A percentile compares a stretch with the other conserved stretches of the same genome.
Evolutionary conservation across 2,113 vertebrate species (phyloP).

Genomic region (Amphilophus citrinellus): DNA sequence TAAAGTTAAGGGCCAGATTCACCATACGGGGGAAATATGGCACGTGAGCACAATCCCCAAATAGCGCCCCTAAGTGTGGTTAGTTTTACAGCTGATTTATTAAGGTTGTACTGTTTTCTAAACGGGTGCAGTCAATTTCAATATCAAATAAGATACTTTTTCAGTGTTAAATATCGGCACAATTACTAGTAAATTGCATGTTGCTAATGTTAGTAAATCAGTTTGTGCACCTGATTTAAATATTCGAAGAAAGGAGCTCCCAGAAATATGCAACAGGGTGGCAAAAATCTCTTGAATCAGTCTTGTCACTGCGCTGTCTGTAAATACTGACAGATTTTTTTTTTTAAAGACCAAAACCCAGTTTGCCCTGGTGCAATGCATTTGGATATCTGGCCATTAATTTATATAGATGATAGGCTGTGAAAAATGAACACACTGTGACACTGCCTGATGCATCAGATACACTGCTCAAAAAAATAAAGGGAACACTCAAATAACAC

Average conservation of each 20-base stretch:
- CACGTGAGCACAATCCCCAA: neutral
- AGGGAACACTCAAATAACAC: no score
- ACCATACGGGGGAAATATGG: neutral
- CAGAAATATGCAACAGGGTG: neutral
- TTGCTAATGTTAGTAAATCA: neutral
- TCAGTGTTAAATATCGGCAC: neutral
- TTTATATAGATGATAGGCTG: no score
- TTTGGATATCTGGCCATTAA: no score
- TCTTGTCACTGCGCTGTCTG: neutral
- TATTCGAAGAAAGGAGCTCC: neutral
- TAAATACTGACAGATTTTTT: neutral
- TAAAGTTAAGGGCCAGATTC: neutral
- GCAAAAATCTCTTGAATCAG: neutral
- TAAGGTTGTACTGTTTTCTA: slow-evolving; percentile 7
- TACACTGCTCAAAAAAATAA: no score
- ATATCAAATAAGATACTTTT: neutral
- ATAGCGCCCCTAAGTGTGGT: neutral
- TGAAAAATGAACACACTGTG: no score
- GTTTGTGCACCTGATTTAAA: neutral
- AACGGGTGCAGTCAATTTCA: neutral
- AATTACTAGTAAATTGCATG: neutral
- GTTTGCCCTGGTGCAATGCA: neutral
- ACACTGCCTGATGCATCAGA: no score
- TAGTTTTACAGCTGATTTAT: neutral
- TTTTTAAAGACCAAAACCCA: neutral